These are phyloP conservation scores for Rattus rattus DNA, from an alignment of 2,113 vertebrate species.

Conservation along the genomic window DNA sequence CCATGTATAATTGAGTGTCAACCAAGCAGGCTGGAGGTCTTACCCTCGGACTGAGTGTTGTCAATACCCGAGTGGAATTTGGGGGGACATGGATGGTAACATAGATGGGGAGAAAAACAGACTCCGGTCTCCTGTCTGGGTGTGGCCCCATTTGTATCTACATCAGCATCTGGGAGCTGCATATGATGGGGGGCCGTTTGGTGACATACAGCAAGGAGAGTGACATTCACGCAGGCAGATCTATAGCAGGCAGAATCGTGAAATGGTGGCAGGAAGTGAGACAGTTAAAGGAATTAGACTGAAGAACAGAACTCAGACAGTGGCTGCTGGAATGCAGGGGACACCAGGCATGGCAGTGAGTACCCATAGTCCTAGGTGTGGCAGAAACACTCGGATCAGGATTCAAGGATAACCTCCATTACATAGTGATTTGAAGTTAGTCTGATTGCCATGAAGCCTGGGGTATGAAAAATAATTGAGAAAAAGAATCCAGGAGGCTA, in stretches of 20 bases:
- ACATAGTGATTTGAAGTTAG: not conserved
- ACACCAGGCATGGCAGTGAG: not conserved
- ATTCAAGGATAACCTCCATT: not conserved
- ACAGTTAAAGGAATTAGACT: not conserved
- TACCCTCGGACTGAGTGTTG: not conserved
- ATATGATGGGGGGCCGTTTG: not conserved
- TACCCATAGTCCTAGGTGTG: not conserved
- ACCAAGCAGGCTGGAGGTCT: not conserved
- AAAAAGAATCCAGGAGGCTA: not conserved
- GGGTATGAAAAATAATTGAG: not conserved
- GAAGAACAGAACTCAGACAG: not conserved
- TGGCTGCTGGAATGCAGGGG: no score
- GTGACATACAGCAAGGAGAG: not conserved
- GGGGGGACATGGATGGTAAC: not conserved
- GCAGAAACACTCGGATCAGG: no score
- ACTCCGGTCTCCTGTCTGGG: not conserved
- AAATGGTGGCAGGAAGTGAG: not conserved
- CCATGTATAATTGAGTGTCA: not conserved
- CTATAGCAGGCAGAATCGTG: not conserved
- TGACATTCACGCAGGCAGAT: not conserved
- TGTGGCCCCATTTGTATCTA: accelerated
- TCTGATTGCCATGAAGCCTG: not conserved
- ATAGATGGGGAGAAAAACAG: no score
- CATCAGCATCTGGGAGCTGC: not conserved
- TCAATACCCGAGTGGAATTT: not conserved